These are phyloP conservation scores for Denticeps clupeoides DNA, from an alignment of 2,797 vertebrate genomes.

Conservation along the genomic window DNA sequence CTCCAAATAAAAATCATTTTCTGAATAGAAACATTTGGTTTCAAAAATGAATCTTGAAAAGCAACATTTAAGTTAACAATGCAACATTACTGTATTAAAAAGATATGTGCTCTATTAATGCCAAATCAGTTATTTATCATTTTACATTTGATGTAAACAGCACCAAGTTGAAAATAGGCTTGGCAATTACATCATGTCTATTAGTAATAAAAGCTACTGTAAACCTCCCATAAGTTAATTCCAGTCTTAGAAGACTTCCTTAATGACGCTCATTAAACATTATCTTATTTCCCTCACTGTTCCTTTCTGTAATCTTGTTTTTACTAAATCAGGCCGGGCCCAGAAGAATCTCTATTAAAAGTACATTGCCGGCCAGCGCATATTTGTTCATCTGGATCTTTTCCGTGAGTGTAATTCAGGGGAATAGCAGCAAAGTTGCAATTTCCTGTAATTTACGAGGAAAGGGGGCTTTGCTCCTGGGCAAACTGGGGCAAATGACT, in stretches of 20 bases:
- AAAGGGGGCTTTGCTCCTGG: conserved; percentile 11
- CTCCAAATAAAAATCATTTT: no score
- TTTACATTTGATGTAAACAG: background rate
- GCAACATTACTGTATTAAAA: no score
- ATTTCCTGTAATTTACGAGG: conserved; percentile 34
- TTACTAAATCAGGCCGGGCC: conserved; percentile 22
- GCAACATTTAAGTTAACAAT: no score
- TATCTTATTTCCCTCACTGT: conserved; percentile 6
- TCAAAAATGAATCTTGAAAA: no score
- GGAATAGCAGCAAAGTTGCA: conserved; percentile 34
- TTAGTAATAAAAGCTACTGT: background rate
- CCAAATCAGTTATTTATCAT: no score
- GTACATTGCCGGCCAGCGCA: conserved; percentile 27
- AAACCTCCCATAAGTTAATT: background rate
- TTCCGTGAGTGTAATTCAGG: conserved; percentile 23
- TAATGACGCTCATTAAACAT: conserved; percentile 8
- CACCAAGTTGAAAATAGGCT: background rate
- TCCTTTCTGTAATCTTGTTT: conserved; percentile 20
- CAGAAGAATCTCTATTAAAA: conserved; percentile 27
- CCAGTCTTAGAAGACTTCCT: background rate
- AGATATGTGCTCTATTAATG: no score
- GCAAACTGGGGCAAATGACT: background rate
- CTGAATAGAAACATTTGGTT: no score
- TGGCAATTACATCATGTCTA: background rate
- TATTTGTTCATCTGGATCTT: conserved; percentile 26